Percentiles rank a stretch among this genome's conserved stretches.
Conservation (phyloP, 2,888 invertebrate species). For the Priocnemis perturbator region DNA sequence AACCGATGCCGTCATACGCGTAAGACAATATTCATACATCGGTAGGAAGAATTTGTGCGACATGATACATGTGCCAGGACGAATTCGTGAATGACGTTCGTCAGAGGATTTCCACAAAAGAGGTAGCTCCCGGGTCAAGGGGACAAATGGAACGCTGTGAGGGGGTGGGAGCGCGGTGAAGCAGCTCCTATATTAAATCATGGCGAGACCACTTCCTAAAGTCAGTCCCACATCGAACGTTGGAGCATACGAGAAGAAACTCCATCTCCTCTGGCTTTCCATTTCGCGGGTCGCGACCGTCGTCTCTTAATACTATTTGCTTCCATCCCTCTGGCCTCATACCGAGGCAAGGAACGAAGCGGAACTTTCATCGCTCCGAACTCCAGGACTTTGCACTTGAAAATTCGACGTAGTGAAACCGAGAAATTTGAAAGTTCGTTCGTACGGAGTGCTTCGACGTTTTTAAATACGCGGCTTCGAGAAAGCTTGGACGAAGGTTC, state of each 20-base stretch:
- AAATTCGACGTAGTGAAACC: too few relatives aligned
- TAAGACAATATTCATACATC: too few relatives aligned
- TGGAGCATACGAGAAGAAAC: slow-evolving; percentile 31
- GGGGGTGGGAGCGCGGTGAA: slow-evolving; percentile 60
- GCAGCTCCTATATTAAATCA: slow-evolving; percentile 71
- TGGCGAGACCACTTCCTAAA: slow-evolving; percentile 67
- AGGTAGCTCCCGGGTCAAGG: slow-evolving; percentile 47
- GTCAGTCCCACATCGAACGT: slow-evolving; percentile 61
- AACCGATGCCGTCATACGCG: too few relatives aligned
- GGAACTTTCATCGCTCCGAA: too few relatives aligned
- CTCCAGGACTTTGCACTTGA: too few relatives aligned
- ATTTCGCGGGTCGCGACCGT: background rate
- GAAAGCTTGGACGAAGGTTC: too few relatives aligned
- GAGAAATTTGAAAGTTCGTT: too few relatives aligned
- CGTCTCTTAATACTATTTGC: too few relatives aligned
- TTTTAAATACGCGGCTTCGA: too few relatives aligned
- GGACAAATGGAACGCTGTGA: slow-evolving; percentile 53
- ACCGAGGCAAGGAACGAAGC: background rate
- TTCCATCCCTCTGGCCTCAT: background rate
- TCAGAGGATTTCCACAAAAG: slow-evolving; percentile 40
- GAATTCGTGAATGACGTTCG: background rate
- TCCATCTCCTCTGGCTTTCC: slow-evolving; percentile 18
- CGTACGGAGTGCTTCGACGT: too few relatives aligned
- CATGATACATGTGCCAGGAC: too few relatives aligned
- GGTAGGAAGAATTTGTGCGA: too few relatives aligned